Percentiles rank a stretch among this genome's conserved stretches.
These are phyloP conservation scores for Pollimyrus isidori DNA, from an alignment of 2,113 vertebrate genomes.

Conservation along the genomic window DNA sequence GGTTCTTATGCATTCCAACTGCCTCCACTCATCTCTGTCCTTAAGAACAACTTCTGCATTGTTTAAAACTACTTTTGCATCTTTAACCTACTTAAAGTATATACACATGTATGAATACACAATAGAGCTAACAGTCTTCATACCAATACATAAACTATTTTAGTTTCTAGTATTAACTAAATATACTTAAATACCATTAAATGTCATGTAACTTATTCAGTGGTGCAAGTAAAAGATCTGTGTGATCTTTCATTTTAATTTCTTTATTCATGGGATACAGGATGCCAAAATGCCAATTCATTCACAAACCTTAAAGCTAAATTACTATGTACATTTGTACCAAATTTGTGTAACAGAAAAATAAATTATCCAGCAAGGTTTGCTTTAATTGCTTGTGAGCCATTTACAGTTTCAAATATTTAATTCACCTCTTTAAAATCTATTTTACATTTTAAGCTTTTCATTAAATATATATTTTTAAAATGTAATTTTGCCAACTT, in stretches of 20 bases:
- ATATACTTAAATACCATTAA: not conserved
- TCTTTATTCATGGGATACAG: not conserved
- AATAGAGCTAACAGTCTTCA: not conserved
- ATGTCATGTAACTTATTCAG: not conserved
- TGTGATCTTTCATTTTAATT: not conserved
- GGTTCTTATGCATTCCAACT: not conserved
- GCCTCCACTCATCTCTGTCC: not conserved
- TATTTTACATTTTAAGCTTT: not conserved
- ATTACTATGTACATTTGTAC: not conserved
- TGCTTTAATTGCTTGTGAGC: not conserved
- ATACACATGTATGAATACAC: not conserved
- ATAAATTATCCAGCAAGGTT: not conserved
- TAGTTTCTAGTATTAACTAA: not conserved
- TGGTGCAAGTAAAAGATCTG: not conserved
- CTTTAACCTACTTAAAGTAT: not conserved
- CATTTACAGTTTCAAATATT: constrained; percentile 3
- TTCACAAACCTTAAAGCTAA: not conserved
- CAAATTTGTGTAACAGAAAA: constrained; percentile 1
- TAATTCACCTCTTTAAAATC: not conserved
- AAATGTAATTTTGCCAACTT: constrained; percentile 4
- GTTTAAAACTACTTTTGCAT: not conserved
- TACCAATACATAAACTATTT: not conserved
- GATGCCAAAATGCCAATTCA: not conserved
- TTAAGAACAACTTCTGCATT: not conserved
- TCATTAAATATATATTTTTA: not conserved